Evolutionary conservation across 2,113 vertebrate species (phyloP).

Genomic region (Penelope pileata): DNA sequence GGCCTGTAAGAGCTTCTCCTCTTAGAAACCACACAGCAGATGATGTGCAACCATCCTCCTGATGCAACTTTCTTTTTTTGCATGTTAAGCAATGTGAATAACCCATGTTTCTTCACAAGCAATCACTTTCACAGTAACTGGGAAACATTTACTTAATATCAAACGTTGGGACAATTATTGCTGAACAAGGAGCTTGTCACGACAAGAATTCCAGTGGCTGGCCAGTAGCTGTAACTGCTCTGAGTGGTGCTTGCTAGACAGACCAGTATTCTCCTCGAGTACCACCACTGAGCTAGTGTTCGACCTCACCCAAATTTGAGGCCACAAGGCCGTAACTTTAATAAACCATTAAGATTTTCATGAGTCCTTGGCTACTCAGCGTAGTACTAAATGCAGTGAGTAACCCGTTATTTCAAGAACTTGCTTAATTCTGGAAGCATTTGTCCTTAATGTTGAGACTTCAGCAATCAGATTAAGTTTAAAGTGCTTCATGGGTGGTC

Average conservation of each 20-base stretch:
- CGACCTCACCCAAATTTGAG: neutral
- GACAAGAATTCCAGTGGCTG: neutral
- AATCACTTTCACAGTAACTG: neutral
- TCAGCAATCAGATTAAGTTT: neutral
- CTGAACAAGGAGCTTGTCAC: neutral
- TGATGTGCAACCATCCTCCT: neutral
- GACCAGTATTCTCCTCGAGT: neutral
- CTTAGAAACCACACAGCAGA: neutral
- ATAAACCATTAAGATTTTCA: neutral
- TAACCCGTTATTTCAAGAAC: neutral
- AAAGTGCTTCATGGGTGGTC: neutral
- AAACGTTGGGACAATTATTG: neutral
- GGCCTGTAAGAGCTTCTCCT: accelerated
- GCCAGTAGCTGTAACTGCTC: neutral
- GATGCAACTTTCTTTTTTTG: neutral
- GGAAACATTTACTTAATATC: neutral
- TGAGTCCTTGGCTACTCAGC: neutral
- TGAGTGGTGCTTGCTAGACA: neutral
- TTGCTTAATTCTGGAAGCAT: neutral
- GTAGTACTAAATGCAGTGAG: neutral
- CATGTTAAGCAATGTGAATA: neutral
- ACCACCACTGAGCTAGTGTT: neutral
- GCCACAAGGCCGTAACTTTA: neutral
- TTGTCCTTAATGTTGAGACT: neutral
- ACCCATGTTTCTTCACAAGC: accelerated